Conservation (phyloP, 1,140 invertebrate species). For the Pogonognathellus flavescens region DNA sequence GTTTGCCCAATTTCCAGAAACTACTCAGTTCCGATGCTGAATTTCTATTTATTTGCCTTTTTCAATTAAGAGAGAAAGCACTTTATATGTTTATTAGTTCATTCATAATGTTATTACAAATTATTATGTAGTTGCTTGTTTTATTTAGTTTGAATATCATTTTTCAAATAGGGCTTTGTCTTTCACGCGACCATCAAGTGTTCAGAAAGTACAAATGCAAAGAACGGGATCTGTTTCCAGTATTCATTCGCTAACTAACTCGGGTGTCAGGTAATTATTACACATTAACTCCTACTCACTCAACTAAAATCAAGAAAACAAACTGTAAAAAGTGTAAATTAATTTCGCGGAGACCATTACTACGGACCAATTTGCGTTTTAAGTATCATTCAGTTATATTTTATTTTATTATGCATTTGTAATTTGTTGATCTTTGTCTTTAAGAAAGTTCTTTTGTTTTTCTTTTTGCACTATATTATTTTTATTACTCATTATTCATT, state of each 20-base stretch:
- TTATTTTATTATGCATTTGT: neutral
- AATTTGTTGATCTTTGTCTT: neutral
- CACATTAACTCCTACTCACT: conserved; percentile 40
- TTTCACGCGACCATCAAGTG: conserved; percentile 64
- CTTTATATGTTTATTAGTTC: too few species aligned
- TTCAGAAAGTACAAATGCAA: conserved; percentile 83
- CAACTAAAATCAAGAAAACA: neutral
- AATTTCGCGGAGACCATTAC: neutral
- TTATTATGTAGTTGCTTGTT: too few species aligned
- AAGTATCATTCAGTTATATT: neutral
- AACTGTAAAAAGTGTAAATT: neutral
- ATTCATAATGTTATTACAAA: too few species aligned
- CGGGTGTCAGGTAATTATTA: conserved; percentile 82
- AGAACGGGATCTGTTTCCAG: conserved; percentile 80
- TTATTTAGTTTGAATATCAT: neutral
- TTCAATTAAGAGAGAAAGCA: too few species aligned
- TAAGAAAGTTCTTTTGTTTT: neutral
- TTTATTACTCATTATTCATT: neutral
- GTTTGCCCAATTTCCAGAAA: too few species aligned
- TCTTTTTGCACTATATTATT: neutral
- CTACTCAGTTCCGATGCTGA: too few species aligned
- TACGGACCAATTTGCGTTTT: neutral
- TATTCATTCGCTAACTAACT: conserved; percentile 84
- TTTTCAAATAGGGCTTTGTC: conserved; percentile 60
- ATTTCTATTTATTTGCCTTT: too few species aligned